A percentile compares a stretch with the other conserved stretches of the same genome.
These are phyloP conservation scores for Thunnus maccoyii DNA, from an alignment of 2,113 vertebrate genomes.

Conservation along the genomic window DNA sequence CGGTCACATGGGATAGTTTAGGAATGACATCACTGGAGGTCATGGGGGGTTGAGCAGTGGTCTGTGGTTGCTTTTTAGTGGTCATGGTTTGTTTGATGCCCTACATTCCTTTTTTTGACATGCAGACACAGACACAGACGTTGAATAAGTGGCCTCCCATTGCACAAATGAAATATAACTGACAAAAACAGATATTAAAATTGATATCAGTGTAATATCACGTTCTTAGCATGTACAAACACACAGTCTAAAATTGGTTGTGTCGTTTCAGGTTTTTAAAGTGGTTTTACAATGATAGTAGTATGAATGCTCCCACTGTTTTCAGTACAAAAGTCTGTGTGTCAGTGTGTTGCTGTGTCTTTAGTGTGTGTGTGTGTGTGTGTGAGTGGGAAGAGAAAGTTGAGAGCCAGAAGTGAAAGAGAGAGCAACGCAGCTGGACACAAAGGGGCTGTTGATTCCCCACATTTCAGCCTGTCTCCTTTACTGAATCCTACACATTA, in stretches of 20 bases:
- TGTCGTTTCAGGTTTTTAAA: conserved; percentile 1
- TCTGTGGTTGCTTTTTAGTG: conserved; percentile 40
- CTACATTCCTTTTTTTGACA: conserved; percentile 16
- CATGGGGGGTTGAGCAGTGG: conserved; percentile 29
- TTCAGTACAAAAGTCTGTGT: conserved; percentile 50
- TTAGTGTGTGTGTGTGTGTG: conserved; percentile 34
- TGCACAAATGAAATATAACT: not conserved
- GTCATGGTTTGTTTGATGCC: conserved; percentile 23
- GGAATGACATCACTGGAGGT: conserved; percentile 66
- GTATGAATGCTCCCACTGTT: conserved; percentile 64
- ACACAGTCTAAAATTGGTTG: not conserved
- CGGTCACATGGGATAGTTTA: conserved; percentile 55
- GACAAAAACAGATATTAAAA: not conserved
- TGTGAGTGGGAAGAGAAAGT: conserved; percentile 58
- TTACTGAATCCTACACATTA: conserved; percentile 56
- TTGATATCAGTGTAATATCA: not conserved
- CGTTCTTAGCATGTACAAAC: not conserved
- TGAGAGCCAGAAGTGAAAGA: conserved; percentile 53
- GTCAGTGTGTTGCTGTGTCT: conserved; percentile 51
- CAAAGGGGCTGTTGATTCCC: conserved; percentile 78
- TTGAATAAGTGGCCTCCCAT: not conserved
- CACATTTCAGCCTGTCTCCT: conserved; percentile 42
- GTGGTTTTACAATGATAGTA: conserved; percentile 19
- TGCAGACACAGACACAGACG: not conserved
- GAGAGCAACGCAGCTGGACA: conserved; percentile 74